Evolutionary conservation across 64 coral and sea anemone species (phyloP), one percentile per base, ranked within the genome.

Genomic region (Pocillopora damicornis): DNA sequence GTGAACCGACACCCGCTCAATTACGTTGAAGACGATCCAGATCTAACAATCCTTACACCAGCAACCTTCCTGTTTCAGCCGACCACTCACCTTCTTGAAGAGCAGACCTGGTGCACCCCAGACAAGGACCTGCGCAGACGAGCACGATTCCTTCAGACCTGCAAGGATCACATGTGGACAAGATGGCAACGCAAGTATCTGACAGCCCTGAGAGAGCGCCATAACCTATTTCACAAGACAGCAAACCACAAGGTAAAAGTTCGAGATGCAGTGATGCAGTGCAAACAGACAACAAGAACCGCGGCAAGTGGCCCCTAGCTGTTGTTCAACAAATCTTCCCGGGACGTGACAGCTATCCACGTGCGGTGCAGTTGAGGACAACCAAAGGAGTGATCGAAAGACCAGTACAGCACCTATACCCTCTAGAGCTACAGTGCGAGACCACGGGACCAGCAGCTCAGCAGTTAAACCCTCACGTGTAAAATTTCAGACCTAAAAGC

Each of bases 381-480:
- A 66, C 81, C 16, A 91, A 86, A 35, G 81, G 89, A 61, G 61
- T 86, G n/a, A 42, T 90, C 14, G 80, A 91, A 73, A 60, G 81
- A 20, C 89, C 81, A 36, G 71, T 91, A 59, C 80, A 91, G 10
- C 89, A 91, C 69, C n/a, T 91, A 25, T 91, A 65, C n/a, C 89
- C 89, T 35, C 9, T 91, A 11, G 89, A 91, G 36, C 58, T 86
- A n/a, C 38, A 69, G 45, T 69, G 81, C 69, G 89, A 91, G 18
- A 15, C 75, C 20, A n/a, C 23, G 26, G 36, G 6, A 6, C 60
- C 18, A 16, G 37, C 74, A 22, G 71, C 35, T 10, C 59, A 77
- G 60, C 35, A 37, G 37, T 75, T 90, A 71, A 76, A 90, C 59
- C 79, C 58, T 15, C 59, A 91, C 13, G 80, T 74, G 22, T 73